Evolutionary conservation across 1,140 invertebrate genomes (phyloP).

Genomic region (Caenorhabditis elegans): DNA sequence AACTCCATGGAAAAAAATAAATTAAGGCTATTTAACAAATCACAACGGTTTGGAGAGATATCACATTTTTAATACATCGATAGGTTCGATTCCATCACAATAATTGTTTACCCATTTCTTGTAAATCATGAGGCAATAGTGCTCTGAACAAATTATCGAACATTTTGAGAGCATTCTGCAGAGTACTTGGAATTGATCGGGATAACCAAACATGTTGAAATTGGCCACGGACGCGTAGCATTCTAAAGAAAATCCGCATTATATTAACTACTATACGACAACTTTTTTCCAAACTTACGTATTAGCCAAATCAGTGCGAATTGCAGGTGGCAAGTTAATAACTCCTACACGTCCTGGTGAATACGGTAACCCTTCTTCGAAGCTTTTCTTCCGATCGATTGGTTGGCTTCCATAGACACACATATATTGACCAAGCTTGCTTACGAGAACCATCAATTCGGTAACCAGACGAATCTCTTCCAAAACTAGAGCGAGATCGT

Average conservation of each 20-base stretch:
- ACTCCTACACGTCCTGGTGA: conserved; percentile 45
- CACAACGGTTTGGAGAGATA: neutral
- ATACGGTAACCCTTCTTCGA: conserved; percentile 11
- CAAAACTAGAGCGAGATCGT: conserved; percentile 51
- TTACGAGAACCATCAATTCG: conserved; percentile 50
- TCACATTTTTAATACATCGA: neutral
- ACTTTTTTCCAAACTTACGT: conserved; percentile 21
- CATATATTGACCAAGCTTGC: conserved; percentile 50
- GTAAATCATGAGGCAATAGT: conserved; percentile 50
- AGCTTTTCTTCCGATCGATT: conserved; percentile 23
- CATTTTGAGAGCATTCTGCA: conserved; percentile 57
- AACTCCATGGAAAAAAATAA: neutral
- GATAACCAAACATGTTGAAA: conserved; percentile 58
- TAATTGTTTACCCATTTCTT: conserved; percentile 54
- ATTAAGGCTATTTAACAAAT: neutral
- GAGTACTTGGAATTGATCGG: conserved; percentile 52
- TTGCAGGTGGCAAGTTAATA: conserved; percentile 45
- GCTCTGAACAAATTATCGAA: conserved; percentile 57
- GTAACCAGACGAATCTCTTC: conserved; percentile 56
- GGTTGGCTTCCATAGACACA: conserved; percentile 40
- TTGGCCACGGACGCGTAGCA: conserved; percentile 52
- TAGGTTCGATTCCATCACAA: conserved; percentile 30
- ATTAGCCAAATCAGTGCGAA: conserved; percentile 53
- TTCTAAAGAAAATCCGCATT: conserved; percentile 33
- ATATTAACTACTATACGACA: no score